Conservation (phyloP, 2,797 vertebrate genomes). For the Hapalemur alaotrensis region DNA sequence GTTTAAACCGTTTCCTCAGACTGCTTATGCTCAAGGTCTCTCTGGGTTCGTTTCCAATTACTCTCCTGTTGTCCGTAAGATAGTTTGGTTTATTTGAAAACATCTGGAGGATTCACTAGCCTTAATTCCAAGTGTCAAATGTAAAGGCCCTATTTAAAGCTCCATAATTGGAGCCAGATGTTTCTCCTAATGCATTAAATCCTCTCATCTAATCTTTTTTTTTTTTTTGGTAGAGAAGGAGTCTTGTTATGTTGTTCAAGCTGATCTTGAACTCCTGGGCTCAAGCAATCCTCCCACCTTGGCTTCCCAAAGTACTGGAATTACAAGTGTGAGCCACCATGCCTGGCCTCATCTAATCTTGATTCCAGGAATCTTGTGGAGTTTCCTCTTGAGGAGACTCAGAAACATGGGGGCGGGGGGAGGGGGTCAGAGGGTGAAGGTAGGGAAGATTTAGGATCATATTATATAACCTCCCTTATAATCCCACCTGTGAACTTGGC, state of each 20-base stretch:
- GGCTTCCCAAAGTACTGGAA: neutral
- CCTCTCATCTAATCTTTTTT: neutral
- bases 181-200: neutral
- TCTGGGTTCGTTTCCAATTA: slow-evolving; percentile 8
- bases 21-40: neutral
- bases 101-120: neutral
- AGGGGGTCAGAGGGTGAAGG: neutral
- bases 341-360: neutral
- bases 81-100: slow-evolving; percentile 12
- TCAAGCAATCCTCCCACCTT: neutral
- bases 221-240: neutral
- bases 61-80: neutral
- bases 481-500: neutral
- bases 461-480: neutral
- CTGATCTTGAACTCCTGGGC: neutral
- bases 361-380: neutral
- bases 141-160: neutral
- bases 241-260: neutral
- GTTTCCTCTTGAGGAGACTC: neutral
- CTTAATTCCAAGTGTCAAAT: slow-evolving; percentile 4
- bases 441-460: neutral
- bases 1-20: neutral
- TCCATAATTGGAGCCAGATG: neutral
- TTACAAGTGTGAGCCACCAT: neutral
- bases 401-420: neutral